Evolutionary conservation across 2,113 vertebrate genomes (phyloP), one percentile per base, ranked within the genome.

Genomic region (Passer montanus): DNA sequence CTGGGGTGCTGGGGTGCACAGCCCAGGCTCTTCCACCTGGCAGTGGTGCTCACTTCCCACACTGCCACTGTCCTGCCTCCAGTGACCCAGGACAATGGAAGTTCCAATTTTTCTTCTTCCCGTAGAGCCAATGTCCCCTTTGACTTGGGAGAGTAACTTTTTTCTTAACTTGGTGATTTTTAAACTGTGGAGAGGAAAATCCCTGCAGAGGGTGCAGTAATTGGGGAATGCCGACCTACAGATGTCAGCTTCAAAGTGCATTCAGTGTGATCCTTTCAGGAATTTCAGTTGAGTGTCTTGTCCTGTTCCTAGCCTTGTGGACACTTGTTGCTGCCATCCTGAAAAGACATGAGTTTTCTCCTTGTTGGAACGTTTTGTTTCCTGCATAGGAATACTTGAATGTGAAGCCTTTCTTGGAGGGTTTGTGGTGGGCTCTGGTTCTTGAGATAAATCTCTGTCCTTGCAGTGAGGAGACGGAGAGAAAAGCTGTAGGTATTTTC

Each of bases 361-460:
- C 39, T 35, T 8, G 23, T 39, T 67, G 80, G 55, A 69, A 22
- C 12, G 4, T 41, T 44, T 22, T 50, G 55, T 76, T 94, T 53
- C 49, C 66, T 93, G 47, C 18, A 1, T 4, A 9, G 72, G 37
- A 74, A 8, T 4, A 1, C 26, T 37, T 15, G 30, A 50, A 22
- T 20, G 46, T 31, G 78, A 43, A 13, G 15, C 11, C 27, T 70
- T 11, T 22, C 63, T 26, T 74, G 37, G 28, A 49, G 74, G 35
- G 21, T 27, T 76, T 37, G 41, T 64, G 53, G 12, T 52, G 74
- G 31, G 4, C 44, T 76, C 70, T 89, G 53, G 6, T 46, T 72
- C 74, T 35, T 0, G 0, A 31, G 39, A 17, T 44, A 10, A 7
- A 56, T 0, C 1, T 28, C 2, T 33, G 26, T n/a, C 24, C 1